Conservation (phyloP, 2,113 vertebrate species). For the Poecilia latipinna region DNA sequence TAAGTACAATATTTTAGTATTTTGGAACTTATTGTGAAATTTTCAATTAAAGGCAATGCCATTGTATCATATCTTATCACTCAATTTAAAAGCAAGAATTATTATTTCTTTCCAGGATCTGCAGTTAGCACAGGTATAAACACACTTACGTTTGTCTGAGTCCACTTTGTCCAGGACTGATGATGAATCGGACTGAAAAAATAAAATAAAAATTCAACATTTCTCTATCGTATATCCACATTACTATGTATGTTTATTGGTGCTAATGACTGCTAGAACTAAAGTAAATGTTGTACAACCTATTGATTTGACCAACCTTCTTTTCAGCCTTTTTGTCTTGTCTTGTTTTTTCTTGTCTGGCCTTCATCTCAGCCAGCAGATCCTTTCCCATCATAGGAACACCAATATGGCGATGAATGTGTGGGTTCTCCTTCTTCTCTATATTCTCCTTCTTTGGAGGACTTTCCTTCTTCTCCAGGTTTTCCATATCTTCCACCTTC, state of each 20-base stretch:
- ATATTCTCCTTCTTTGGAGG: conserved; percentile 38
- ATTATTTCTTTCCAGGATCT: no score
- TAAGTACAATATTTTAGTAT: neutral
- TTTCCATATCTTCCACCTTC: conserved; percentile 56
- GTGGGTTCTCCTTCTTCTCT: conserved; percentile 73
- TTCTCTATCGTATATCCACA: no score
- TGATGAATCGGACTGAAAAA: conserved; percentile 44
- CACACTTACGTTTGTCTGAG: conserved; percentile 80
- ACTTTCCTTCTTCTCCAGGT: conserved; percentile 31
- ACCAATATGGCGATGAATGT: conserved; percentile 75
- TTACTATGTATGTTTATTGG: neutral
- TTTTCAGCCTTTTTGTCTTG: conserved; percentile 85
- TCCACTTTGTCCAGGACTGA: conserved; percentile 72
- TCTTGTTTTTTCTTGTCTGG: conserved; percentile 80
- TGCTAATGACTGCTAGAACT: neutral
- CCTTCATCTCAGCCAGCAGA: conserved; percentile 94
- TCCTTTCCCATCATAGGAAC: conserved; percentile 84
- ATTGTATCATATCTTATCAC: neutral
- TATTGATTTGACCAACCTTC: conserved; percentile 76
- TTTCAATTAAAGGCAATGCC: neutral
- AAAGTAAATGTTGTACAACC: neutral
- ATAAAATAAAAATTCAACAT: neutral
- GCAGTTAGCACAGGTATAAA: neutral
- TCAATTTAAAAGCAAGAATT: no score
- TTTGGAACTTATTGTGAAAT: neutral